phyloP scores from a whole-genome alignment of 37 sponge, comb jelly and placozoan genomes.

The Hexactinellida sp. region DNA sequence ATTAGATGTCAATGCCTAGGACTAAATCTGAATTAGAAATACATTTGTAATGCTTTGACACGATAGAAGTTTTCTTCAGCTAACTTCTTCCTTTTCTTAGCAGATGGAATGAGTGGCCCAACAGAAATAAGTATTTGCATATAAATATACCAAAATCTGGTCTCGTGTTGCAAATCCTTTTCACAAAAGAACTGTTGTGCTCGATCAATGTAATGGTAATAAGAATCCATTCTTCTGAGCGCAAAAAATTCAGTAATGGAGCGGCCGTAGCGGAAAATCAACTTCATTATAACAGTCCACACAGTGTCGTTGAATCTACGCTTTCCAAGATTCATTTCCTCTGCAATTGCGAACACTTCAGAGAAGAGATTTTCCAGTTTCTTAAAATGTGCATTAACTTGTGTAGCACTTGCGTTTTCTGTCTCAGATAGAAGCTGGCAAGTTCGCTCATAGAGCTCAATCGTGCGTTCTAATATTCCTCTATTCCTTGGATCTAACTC shows the following conservation, averaged over 20 bases:
- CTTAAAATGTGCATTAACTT: background rate
- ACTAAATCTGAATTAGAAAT: background rate
- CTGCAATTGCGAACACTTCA: background rate
- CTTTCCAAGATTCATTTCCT: background rate
- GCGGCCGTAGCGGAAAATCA: background rate
- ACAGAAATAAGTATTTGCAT: background rate
- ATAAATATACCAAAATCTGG: slow-evolving; percentile 9
- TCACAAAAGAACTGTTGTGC: background rate
- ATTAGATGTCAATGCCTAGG: too few species aligned
- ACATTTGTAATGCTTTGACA: slow-evolving; percentile 3
- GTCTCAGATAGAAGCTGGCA: background rate
- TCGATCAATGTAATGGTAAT: background rate
- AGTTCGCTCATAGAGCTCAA: background rate
- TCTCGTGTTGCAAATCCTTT: background rate
- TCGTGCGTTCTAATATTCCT: background rate
- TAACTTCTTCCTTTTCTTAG: background rate
- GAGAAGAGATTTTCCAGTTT: background rate
- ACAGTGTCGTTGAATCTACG: background rate
- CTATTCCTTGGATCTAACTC: background rate
- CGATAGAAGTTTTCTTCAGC: background rate
- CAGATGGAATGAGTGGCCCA: background rate
- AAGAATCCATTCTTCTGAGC: background rate
- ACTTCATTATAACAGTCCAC: background rate
- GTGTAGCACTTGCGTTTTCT: background rate
- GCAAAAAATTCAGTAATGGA: background rate